A percentile compares a stretch with the other conserved stretches of the same genome.
Evolutionary conservation across 2,113 vertebrate species (phyloP).

Genomic region (Myocastor coypus): DNA sequence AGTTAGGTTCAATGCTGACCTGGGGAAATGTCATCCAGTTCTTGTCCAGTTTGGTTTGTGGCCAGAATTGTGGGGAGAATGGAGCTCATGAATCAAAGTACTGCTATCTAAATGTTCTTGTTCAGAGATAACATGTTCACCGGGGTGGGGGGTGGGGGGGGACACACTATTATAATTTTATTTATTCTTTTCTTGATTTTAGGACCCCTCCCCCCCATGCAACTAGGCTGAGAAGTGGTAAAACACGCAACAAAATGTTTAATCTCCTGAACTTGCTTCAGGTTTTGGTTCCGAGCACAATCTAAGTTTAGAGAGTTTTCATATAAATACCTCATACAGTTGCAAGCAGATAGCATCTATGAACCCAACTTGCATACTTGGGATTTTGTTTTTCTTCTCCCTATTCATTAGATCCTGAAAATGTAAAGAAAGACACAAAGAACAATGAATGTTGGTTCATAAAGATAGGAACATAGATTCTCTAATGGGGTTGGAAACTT

Average conservation of each 20-base stretch:
- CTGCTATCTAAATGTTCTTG: neutral
- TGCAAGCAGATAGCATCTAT: slow-evolving; percentile 97
- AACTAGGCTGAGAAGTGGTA: neutral
- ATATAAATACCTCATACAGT: slow-evolving; percentile 94
- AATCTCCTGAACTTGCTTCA: neutral
- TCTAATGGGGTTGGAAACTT: neutral
- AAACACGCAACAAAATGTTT: neutral
- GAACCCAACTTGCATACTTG: slow-evolving; percentile 99
- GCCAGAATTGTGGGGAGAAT: neutral
- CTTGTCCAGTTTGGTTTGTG: neutral
- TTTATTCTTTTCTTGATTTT: neutral
- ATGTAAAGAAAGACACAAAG: slow-evolving; percentile 17
- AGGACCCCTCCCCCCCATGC: neutral
- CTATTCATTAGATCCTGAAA: slow-evolving; percentile 98
- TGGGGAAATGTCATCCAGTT: neutral
- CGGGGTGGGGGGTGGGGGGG: no score
- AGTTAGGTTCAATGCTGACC: neutral
- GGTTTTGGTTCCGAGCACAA: neutral
- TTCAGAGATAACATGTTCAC: neutral
- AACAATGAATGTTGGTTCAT: neutral
- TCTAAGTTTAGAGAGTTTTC: neutral
- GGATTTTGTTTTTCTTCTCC: slow-evolving; percentile 98
- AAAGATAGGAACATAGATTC: neutral
- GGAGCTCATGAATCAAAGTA: neutral
- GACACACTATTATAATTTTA: neutral